These are phyloP conservation scores for Actinernus sp. DNA, from an alignment of 92 coral and sea anemone genomes.

Conservation along the genomic window DNA sequence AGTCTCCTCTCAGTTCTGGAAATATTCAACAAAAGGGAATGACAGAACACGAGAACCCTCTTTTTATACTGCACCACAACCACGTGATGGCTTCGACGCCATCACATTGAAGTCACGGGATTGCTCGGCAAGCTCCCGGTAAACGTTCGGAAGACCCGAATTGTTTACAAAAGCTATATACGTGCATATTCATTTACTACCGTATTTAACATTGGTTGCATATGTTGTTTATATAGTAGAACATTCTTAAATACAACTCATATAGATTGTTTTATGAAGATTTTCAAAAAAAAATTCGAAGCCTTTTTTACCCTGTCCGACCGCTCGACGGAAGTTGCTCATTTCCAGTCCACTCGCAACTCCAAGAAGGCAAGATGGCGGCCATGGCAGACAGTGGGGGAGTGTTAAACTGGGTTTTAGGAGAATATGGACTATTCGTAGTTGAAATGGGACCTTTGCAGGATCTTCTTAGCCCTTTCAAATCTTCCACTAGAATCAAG, in stretches of 20 bases:
- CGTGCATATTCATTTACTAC: too few species aligned
- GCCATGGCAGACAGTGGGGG: conserved; percentile 29
- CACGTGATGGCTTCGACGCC: conserved; percentile 56
- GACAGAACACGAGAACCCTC: neutral
- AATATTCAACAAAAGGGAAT: neutral
- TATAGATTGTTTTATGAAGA: too few species aligned
- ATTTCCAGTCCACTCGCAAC: too few species aligned
- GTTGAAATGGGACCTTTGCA: conserved; percentile 71
- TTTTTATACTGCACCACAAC: conserved; percentile 1
- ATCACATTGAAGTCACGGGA: conserved; percentile 63
- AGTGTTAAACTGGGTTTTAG: conserved; percentile 28
- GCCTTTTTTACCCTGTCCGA: too few species aligned
- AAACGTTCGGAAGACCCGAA: neutral
- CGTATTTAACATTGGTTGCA: too few species aligned
- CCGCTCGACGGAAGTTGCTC: too few species aligned
- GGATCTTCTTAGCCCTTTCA: conserved; percentile 32
- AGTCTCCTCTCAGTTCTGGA: conserved; percentile 8
- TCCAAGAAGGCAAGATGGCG: too few species aligned
- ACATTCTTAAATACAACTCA: too few species aligned
- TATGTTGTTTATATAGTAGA: too few species aligned
- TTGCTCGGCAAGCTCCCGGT: conserved; percentile 8
- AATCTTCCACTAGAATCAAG: conserved; percentile 68
- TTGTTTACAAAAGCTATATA: too few species aligned
- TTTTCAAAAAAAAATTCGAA: too few species aligned
- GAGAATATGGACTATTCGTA: conserved; percentile 69